Base-by-base conservation (phyloP, 2,797 vertebrate genomes). In the Sparidentex hasta region DNA sequence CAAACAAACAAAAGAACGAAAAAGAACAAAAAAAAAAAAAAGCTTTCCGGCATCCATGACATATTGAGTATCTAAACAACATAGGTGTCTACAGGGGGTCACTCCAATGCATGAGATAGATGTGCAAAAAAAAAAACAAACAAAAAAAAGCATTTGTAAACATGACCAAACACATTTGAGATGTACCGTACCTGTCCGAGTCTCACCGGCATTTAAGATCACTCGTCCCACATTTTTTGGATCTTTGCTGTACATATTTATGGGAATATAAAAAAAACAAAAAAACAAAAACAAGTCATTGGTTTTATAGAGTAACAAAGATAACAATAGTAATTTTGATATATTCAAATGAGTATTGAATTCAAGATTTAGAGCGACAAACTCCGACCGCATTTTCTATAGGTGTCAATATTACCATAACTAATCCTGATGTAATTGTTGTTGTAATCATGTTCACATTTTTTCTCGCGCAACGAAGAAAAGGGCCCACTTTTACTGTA, bases 221-320 rank as follows among this genome's bases (percentile, higher is more conserved):
- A 90, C 85, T 67, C 21, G 85, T 93, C 91, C 91, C 90, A 89
- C 91, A 71, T 90, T 93, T 94, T 90, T 91, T 91, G 14, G 82
- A 93, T 88, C 84, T 91, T 92, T 87, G 86, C 85, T 95, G 93
- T 95, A 95, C 85, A 95, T 95, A 95, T 93, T 91, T 93, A 93
- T 92, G 87, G 91, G 88, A 90, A 92, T 93, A 93, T 91, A 81
- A 86, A 85, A 87, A 88, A 88, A 54, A 27, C 0, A 27, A 2
- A 27, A 27, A 27, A n/a, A n/a, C n/a, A n/a, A n/a, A n/a, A n/a
- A 73, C 83, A 89, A 90, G 90, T 93, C 85, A 88, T 92, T 92
- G 86, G 89, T 95, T 95, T 95, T 95, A 91, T 95, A 95, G 92
- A 90, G 92, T 93, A 91, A 91, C 89, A 87, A 92, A 93, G 90